A percentile compares a stretch with the other conserved stretches of the same genome.
Evolutionary conservation across 1,140 invertebrate genomes (phyloP).

Genomic region (Aradophagus sp.): DNA sequence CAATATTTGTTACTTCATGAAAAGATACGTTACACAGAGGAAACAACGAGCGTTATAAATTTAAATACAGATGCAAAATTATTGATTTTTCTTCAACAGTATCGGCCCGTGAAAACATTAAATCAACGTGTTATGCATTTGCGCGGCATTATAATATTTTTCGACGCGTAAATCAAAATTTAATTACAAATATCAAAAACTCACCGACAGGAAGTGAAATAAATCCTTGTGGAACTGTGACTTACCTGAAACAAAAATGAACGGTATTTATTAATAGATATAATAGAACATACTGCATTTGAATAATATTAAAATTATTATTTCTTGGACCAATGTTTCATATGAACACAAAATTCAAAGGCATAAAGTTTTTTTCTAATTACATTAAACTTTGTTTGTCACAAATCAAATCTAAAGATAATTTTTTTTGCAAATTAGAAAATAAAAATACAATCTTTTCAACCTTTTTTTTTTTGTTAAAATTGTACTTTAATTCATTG

Average conservation of each 20-base stretch:
- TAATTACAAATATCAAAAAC: constrained; percentile 7
- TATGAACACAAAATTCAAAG: too few species aligned
- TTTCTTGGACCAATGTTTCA: too few species aligned
- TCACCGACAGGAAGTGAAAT: constrained; percentile 1
- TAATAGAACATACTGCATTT: constrained; percentile 12
- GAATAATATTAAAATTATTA: too few species aligned
- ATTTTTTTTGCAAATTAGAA: too few species aligned
- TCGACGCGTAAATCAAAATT: constrained; percentile 3
- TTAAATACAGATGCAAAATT: neutral
- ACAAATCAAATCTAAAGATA: too few species aligned
- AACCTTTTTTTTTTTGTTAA: too few species aligned
- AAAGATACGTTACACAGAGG: neutral
- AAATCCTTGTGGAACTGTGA: neutral
- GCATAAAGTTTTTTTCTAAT: too few species aligned
- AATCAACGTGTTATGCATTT: neutral
- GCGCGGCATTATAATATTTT: neutral
- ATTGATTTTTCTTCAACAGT: constrained; percentile 12
- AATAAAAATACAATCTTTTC: too few species aligned
- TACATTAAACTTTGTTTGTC: too few species aligned
- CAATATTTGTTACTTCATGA: too few species aligned
- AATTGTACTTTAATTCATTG: too few species aligned
- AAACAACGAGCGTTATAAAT: constrained; percentile 2
- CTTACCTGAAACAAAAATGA: constrained; percentile 28
- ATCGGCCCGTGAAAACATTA: constrained; percentile 1
- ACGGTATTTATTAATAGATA: too few species aligned